phyloP scores from a whole-genome alignment of 2,888 invertebrate species.

The Perizoma flavofasciatum region DNA sequence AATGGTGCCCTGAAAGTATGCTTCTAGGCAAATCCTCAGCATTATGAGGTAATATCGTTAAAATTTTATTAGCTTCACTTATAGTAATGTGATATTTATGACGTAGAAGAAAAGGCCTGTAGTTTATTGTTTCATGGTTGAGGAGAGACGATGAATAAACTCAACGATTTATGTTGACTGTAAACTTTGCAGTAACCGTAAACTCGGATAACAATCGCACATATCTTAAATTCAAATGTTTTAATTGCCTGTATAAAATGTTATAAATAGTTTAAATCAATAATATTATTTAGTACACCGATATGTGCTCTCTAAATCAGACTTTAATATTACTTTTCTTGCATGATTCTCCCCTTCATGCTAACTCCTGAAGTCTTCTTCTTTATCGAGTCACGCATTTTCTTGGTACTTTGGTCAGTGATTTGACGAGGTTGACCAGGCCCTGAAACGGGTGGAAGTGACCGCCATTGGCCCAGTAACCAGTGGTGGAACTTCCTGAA shows the following conservation, averaged over 20 bases:
- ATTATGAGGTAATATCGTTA: conserved; percentile 63
- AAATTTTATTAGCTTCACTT: conserved; percentile 72
- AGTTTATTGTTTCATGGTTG: conserved; percentile 75
- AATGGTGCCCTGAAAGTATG: conserved; percentile 36
- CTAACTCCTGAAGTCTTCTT: too few relatives aligned
- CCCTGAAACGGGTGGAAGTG: too few relatives aligned
- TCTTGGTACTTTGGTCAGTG: too few relatives aligned
- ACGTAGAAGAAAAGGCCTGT: conserved; percentile 60
- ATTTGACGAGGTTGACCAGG: too few relatives aligned
- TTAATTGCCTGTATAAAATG: conserved; percentile 38
- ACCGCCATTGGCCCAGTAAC: too few relatives aligned
- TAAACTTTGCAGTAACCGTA: conserved; percentile 61
- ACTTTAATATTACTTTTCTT: too few relatives aligned
- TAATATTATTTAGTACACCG: background rate
- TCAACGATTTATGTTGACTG: conserved; percentile 64
- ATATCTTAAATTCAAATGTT: conserved; percentile 49
- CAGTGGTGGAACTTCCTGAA: too few relatives aligned
- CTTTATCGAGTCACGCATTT: too few relatives aligned
- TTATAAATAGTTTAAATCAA: conserved; percentile 15
- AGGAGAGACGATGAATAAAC: conserved; percentile 68
- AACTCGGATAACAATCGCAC: conserved; percentile 55
- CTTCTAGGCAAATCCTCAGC: conserved; percentile 46
- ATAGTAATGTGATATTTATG: conserved; percentile 77
- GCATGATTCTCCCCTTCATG: too few relatives aligned
- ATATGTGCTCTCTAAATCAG: too few relatives aligned